Base-by-base conservation (phyloP, 2,888 invertebrate genomes). In the Poecilobothrus nobilitatus region DNA sequence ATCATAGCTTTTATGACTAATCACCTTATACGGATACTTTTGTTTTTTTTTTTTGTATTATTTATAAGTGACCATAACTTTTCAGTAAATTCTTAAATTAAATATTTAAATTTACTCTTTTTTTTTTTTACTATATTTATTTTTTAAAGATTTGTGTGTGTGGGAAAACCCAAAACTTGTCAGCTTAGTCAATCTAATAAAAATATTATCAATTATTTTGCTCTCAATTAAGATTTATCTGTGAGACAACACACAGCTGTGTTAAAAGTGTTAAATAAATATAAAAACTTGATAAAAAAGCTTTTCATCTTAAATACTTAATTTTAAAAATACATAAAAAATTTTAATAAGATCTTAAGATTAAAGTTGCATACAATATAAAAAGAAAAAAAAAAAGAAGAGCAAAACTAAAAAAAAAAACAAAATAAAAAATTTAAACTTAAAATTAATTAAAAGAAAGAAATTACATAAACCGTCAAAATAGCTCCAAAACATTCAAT, bases 401-500 rank as follows among this genome's bases (percentile, higher is more conserved):
- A n/a, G 8, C 6, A 34, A 7, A 37, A 37, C 9, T 37, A 37
- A 37, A 37, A 34, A 44, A 44, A 44, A 18, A 53, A 53, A 18
- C 6, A 53, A 53, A 53, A 53, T 53, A 53, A 18, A 53, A 10
- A 8, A 37, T 10, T 18, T 18, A 53, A 53, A 37, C 8, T 2
- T 18, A 53, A 53, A 18, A 53, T 15, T n/a, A 53, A 53, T n/a
- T 12, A 53, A 12, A 53, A 53, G 1, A 53, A 53, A 53, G 15
- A 6, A 53, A 53, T 4, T 18, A 44, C 22, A 63, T 68, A 70
- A 71, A 63, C 74, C 76, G 76, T 74, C 79, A 80, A 80, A 78
- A 80, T 80, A 79, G 79, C 80, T 73, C 80, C 80, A 67, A 76
- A 76, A 75, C 78, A 75, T 73, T 76, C 72, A 69, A 65, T 72